Conservation (phyloP, 2,888 invertebrate species). For the Asteroscopus sphinx region DNA sequence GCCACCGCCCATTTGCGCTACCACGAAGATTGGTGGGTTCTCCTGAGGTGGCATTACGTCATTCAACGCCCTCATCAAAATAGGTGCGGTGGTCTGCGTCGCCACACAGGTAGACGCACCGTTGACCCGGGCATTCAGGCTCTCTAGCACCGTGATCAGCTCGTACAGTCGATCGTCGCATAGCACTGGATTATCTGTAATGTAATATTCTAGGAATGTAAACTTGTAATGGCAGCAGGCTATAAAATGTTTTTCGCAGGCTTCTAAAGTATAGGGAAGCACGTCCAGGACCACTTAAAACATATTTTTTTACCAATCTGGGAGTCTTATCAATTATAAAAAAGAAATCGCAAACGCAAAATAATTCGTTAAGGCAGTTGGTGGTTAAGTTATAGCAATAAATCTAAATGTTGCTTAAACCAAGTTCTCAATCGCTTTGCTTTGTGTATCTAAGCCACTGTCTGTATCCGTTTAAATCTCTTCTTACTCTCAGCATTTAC, state of each 20-base stretch:
- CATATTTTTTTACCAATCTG: background rate
- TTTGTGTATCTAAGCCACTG: slow-evolving; percentile 2
- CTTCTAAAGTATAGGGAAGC: background rate
- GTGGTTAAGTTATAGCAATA: too few species aligned
- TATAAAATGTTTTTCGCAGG: slow-evolving; percentile 7
- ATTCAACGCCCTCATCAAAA: slow-evolving; percentile 78
- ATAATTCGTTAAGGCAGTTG: slow-evolving; percentile 32
- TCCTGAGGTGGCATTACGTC: slow-evolving; percentile 74
- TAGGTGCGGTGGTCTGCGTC: slow-evolving; percentile 73
- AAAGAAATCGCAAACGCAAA: slow-evolving; percentile 37
- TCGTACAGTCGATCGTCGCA: slow-evolving; percentile 93
- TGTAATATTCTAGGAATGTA: slow-evolving; percentile 42
- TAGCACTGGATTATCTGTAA: slow-evolving; percentile 94
- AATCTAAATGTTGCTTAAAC: background rate
- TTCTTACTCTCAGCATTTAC: too few species aligned
- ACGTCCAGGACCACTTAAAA: slow-evolving; percentile 4
- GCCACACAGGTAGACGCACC: slow-evolving; percentile 91
- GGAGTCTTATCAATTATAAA: background rate
- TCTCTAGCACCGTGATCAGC: slow-evolving; percentile 92
- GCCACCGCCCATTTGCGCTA: slow-evolving; percentile 70
- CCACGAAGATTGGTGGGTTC: slow-evolving; percentile 73
- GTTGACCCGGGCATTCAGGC: slow-evolving; percentile 92
- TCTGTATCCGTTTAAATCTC: too few species aligned
- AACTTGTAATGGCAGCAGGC: slow-evolving; percentile 29
- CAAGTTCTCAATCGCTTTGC: slow-evolving; percentile 45